phyloP scores from a whole-genome alignment of 2,888 invertebrate species.

The Lycophotia porphyrea region DNA sequence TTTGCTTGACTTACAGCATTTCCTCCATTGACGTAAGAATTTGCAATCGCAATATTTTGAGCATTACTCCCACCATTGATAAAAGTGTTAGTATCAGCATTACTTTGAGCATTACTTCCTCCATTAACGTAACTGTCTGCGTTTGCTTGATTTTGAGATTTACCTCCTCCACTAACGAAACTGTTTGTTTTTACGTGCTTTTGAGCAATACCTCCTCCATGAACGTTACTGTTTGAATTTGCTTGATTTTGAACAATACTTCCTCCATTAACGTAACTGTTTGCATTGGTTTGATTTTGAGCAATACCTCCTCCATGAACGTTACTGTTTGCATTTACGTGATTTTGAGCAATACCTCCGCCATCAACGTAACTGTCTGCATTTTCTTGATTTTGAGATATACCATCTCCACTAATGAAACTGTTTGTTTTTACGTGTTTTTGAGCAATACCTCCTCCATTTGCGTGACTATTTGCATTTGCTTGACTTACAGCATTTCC shows the following conservation, averaged over 20 bases:
- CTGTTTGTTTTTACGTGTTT: background rate
- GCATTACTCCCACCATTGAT: too few relatives aligned
- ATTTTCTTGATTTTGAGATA: background rate
- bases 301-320: background rate
- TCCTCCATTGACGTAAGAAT: background rate
- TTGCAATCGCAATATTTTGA: background rate
- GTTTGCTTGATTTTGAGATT: background rate
- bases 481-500: background rate
- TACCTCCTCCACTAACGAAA: background rate
- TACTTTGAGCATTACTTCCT: too few relatives aligned
- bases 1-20: background rate
- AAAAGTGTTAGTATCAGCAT: background rate
- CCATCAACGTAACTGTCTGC: fast-evolving
- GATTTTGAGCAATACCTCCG: background rate
- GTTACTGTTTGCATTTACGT: background rate
- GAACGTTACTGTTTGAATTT: background rate
- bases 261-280: background rate
- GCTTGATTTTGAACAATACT: background rate
- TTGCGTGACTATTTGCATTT: background rate
- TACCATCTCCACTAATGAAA: fast-evolving
- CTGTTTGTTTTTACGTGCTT: background rate
- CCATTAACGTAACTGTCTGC: background rate
- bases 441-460: background rate
- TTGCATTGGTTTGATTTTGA: background rate
- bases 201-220: background rate